phyloP scores from a whole-genome alignment of 2,888 invertebrate genomes.

The Disparrhopalites patrizii region DNA sequence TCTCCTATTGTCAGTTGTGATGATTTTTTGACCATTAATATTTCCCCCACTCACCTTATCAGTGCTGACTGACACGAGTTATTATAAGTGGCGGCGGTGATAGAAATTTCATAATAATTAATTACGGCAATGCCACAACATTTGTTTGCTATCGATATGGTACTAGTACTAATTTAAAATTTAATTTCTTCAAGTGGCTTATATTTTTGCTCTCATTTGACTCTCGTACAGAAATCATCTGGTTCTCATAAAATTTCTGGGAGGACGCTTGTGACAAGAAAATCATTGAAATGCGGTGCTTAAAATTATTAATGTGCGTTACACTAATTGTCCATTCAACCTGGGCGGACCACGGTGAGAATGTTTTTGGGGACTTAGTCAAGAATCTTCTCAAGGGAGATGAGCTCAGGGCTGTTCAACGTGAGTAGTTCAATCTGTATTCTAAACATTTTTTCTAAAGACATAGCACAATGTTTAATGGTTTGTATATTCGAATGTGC shows the following conservation, averaged over 20 bases:
- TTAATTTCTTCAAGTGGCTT: too few species aligned
- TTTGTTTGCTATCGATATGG: too few species aligned
- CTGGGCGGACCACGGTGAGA: constrained; percentile 28
- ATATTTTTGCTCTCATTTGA: too few species aligned
- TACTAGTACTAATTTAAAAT: too few species aligned
- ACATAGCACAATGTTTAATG: neutral
- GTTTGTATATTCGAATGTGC: neutral
- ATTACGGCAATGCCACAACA: too few species aligned
- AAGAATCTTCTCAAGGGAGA: constrained; percentile 47
- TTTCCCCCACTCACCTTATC: too few species aligned
- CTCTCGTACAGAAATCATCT: too few species aligned
- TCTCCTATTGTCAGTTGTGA: too few species aligned
- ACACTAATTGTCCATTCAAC: neutral
- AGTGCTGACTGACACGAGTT: too few species aligned
- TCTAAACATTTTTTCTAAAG: neutral
- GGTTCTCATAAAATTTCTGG: neutral
- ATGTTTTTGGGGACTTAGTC: constrained; percentile 42
- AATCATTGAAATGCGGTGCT: neutral
- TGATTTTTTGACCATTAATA: too few species aligned
- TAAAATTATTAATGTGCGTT: neutral
- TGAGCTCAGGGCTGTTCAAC: constrained; percentile 45
- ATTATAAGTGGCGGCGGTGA: too few species aligned
- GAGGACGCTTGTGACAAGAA: neutral
- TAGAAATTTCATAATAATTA: too few species aligned
- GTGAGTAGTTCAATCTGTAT: constrained; percentile 31